Base-by-base conservation (phyloP, 2,888 invertebrate species). In the Lasius fuliginosus region DNA sequence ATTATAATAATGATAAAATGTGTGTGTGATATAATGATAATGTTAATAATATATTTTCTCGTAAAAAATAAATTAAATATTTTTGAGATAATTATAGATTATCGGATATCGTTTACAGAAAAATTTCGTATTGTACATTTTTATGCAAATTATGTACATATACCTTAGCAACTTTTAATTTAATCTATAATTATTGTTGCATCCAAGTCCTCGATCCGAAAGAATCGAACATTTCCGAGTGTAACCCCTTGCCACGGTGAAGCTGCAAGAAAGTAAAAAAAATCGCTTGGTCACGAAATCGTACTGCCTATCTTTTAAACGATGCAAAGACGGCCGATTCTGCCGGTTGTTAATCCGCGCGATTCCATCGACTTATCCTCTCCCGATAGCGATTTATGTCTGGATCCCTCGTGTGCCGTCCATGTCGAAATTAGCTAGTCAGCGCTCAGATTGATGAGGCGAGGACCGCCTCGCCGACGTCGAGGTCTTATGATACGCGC, bases 341-440 rank as follows among this genome's bases (percentile, higher is more conserved):
- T 42, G 33, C 58, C 79, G 58, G 49, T 12, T 68, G 82, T 83
- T 83, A 75, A 68, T 83, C 76, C 79, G 67, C 79, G 58, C 68
- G 79, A 83, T 77, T 85, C 62, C 60, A 68, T 73, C 74, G 60
- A 74, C 74, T 74, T 82, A 62, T 65, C 73, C 81, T 74, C 64
- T 46, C 69, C 40, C 82, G 64, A 68, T 65, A 82, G 60, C 60
- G 75, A 77, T 75, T 68, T 68, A 82, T 58, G 64, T 85, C 49
- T 67, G 68, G 58, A 82, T 60, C 74, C 84, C 67, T 49, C 46
- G 62, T 27, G 49, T 42, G 74, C 64, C 58, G 74, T 58, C 60
- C 62, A 60, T 67, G 23, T 74, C 58, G 56, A 87, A 89, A 89
- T 89, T 81, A 87, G 85, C 84, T 79, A 89, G 84, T 89, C 87